Conservation (phyloP, 2,113 vertebrate genomes). For the Excalfactoria chinensis region DNA sequence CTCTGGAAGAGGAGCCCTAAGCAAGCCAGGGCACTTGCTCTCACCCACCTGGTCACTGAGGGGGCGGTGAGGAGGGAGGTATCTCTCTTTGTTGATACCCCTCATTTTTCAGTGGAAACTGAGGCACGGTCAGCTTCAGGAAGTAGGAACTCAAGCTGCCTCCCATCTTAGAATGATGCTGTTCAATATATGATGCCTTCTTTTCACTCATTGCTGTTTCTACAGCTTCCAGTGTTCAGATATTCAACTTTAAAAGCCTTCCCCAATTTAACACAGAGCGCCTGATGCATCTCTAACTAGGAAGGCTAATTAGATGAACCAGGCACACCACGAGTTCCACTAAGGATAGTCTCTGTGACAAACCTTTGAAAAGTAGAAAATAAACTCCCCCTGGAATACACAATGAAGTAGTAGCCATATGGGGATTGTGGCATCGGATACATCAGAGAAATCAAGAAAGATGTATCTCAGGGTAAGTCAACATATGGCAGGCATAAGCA, state of each 20-base stretch:
- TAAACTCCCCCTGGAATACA: conserved; percentile 44
- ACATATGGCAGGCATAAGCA: conserved; percentile 57
- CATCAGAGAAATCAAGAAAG: conserved; percentile 58
- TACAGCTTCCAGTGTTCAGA: conserved; percentile 40
- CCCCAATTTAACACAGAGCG: conserved; percentile 33
- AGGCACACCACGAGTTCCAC: not conserved
- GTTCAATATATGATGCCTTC: conserved; percentile 6
- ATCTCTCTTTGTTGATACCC: not conserved
- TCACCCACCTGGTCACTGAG: not conserved
- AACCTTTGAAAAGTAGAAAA: conserved; percentile 62
- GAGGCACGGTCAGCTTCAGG: not conserved
- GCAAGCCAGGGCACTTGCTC: not conserved
- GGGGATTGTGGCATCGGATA: conserved; percentile 58
- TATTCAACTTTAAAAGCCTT: conserved; percentile 53
- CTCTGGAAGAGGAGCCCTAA: not conserved
- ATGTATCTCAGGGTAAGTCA: conserved; percentile 22
- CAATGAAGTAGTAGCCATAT: conserved; percentile 61
- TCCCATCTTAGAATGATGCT: not conserved
- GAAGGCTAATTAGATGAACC: conserved; percentile 56
- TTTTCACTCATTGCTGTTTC: conserved; percentile 15
- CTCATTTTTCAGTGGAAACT: not conserved
- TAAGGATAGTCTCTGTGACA: conserved; percentile 26
- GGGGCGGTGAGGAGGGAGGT: too few species aligned
- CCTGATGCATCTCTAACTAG: conserved; percentile 51
- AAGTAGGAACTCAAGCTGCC: not conserved